A percentile compares a stretch with the other conserved stretches of the same genome.
phyloP scores from a whole-genome alignment of 2,113 vertebrate species.

The Brienomyrus brachyistius region DNA sequence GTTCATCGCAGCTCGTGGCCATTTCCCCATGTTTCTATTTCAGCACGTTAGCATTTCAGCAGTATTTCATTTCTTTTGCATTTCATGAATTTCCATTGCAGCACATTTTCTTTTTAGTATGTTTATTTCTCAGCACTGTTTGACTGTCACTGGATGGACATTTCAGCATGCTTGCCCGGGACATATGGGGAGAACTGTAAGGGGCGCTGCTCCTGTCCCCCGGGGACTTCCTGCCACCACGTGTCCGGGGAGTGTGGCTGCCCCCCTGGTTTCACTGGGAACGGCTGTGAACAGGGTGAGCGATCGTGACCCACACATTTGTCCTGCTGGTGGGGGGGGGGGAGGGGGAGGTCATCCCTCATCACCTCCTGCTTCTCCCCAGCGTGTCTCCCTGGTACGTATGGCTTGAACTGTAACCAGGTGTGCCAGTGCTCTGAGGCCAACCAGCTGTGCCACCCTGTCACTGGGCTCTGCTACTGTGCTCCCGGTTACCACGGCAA shows the following conservation, averaged over 20 bases:
- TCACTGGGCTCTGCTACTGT: slow-evolving; percentile 73
- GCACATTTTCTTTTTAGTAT: background rate
- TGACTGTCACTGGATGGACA: background rate
- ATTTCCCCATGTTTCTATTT: background rate
- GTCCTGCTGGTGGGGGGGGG: background rate
- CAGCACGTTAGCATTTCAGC: background rate
- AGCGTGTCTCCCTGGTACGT: slow-evolving; percentile 77
- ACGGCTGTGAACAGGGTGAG: slow-evolving; percentile 36
- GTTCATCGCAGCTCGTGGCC: background rate
- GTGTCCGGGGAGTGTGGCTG: slow-evolving; percentile 25
- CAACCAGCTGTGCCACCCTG: slow-evolving; percentile 78
- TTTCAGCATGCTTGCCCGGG: slow-evolving; percentile 36
- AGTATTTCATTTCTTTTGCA: background rate
- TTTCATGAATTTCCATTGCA: background rate
- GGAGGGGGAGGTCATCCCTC: background rate
- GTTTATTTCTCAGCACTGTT: background rate
- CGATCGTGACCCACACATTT: background rate
- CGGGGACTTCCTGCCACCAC: slow-evolving; percentile 33
- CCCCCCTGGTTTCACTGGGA: slow-evolving; percentile 39
- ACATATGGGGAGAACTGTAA: slow-evolving; percentile 25
- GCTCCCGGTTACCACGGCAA: slow-evolving; percentile 69
- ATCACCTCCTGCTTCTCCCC: slow-evolving; percentile 11
- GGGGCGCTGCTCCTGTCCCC: slow-evolving; percentile 31
- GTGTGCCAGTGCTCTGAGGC: slow-evolving; percentile 69
- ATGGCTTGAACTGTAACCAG: slow-evolving; percentile 67